Evolutionary conservation across 2,888 invertebrate genomes (phyloP).

Genomic region (Acrobasis consociella): DNA sequence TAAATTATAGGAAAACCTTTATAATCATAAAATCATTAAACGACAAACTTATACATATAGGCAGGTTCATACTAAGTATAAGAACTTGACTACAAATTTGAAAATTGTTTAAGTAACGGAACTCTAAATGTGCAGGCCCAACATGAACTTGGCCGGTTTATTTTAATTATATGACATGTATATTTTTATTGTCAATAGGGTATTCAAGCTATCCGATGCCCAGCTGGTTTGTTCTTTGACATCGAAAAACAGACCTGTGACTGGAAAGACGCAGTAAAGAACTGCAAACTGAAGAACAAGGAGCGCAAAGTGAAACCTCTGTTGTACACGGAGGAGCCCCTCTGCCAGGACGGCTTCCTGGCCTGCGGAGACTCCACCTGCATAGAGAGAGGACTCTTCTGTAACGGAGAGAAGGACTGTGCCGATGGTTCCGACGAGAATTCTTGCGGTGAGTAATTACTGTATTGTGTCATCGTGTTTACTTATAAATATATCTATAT

Average conservation of each 20-base stretch:
- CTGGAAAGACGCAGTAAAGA: constrained; percentile 96
- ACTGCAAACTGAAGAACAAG: constrained; percentile 95
- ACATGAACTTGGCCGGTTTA: too few relatives aligned
- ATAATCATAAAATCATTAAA: too few relatives aligned
- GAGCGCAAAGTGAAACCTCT: constrained; percentile 94
- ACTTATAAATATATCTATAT: too few relatives aligned
- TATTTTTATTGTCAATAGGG: constrained; percentile 81
- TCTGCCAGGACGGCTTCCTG: constrained; percentile 92
- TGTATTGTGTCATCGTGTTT: not conserved
- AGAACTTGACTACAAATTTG: too few relatives aligned
- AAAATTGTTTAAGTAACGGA: too few relatives aligned
- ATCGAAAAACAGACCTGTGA: constrained; percentile 97
- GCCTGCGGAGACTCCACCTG: constrained; percentile 95
- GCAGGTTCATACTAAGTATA: too few relatives aligned
- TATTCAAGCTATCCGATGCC: constrained; percentile 95
- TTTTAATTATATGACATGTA: too few relatives aligned
- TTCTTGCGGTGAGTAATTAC: constrained; percentile 88
- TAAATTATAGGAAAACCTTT: too few relatives aligned
- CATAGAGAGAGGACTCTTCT: constrained; percentile 94
- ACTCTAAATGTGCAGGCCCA: too few relatives aligned
- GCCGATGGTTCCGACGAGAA: constrained; percentile 95
- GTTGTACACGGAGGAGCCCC: constrained; percentile 93
- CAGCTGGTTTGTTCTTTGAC: constrained; percentile 95
- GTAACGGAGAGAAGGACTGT: constrained; percentile 96
- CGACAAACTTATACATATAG: too few relatives aligned